phyloP scores from a whole-genome alignment of 2,888 invertebrate genomes.

The Athalia rosae region DNA sequence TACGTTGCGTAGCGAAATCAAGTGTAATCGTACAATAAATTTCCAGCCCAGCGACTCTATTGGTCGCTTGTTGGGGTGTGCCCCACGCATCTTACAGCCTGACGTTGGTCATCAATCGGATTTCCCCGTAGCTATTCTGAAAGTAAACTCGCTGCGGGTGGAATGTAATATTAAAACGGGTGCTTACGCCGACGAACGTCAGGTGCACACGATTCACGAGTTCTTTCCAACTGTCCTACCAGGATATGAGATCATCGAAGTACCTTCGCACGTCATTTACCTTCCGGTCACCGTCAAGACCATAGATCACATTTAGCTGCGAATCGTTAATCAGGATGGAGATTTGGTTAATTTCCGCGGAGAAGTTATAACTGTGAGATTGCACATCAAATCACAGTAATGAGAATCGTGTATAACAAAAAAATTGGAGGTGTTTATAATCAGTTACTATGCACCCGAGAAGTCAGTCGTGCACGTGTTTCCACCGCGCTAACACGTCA shows the following conservation, averaged over 20 bases:
- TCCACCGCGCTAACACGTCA: conserved; percentile 2
- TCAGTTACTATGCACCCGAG: too few relatives aligned
- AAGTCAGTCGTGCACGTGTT: too few relatives aligned
- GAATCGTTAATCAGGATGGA: too few relatives aligned
- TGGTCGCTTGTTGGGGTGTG: conserved; percentile 59
- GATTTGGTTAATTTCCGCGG: too few relatives aligned
- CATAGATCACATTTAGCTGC: too few relatives aligned
- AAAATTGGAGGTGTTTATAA: too few relatives aligned
- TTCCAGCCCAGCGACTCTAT: conserved; percentile 49
- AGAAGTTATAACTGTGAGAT: too few relatives aligned
- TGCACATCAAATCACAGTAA: too few relatives aligned
- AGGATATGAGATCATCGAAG: conserved; percentile 64
- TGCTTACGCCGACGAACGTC: conserved; percentile 42
- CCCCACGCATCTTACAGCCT: conserved; percentile 45
- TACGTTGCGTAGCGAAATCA: conserved; percentile 54
- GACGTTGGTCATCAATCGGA: conserved; percentile 57
- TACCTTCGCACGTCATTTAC: conserved; percentile 63
- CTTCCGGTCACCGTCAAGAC: conserved; percentile 58
- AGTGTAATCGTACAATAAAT: conserved; percentile 50
- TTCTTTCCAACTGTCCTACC: conserved; percentile 63
- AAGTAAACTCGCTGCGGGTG: conserved; percentile 58
- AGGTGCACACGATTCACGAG: conserved; percentile 65
- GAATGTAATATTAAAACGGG: conserved; percentile 62
- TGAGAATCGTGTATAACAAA: too few relatives aligned
- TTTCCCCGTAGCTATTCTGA: conserved; percentile 62